Evolutionary conservation across 2,888 invertebrate species (phyloP).

Genomic region (Eretmocerus hayati): DNA sequence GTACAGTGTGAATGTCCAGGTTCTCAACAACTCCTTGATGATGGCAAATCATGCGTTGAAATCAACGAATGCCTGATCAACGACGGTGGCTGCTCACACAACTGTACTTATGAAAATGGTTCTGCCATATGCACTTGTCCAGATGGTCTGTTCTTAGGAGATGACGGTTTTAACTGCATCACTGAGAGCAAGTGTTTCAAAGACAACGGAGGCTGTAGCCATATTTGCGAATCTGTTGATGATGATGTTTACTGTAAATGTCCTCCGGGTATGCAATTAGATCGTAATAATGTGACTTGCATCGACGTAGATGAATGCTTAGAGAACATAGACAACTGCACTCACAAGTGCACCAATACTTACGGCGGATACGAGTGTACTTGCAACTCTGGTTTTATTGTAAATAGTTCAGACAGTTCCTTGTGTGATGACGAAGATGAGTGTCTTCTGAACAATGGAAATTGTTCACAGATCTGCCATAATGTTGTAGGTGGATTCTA

Average conservation of each 20-base stretch:
- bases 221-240: slow-evolving; percentile 39
- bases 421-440: slow-evolving; percentile 46
- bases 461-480: slow-evolving; percentile 50
- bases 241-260: slow-evolving; percentile 49
- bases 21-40: slow-evolving; percentile 47
- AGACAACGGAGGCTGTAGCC: slow-evolving; percentile 49
- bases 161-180: slow-evolving; percentile 41
- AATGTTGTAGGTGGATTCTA: slow-evolving; percentile 46
- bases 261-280: slow-evolving; percentile 48
- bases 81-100: slow-evolving; percentile 52
- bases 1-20: slow-evolving; percentile 47
- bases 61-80: slow-evolving; percentile 52
- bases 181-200: slow-evolving; percentile 49
- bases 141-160: slow-evolving; percentile 34
- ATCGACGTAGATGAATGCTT: slow-evolving; percentile 45
- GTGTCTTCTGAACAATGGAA: slow-evolving; percentile 49
- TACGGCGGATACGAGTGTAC: slow-evolving; percentile 49
- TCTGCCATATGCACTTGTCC: slow-evolving; percentile 50
- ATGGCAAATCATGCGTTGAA: slow-evolving; percentile 43
- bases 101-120: slow-evolving; percentile 52
- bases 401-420: slow-evolving; percentile 41
- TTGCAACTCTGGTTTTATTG: slow-evolving; percentile 47
- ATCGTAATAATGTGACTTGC: slow-evolving; percentile 42
- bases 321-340: slow-evolving; percentile 42
- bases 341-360: slow-evolving; percentile 45